Conservation (phyloP, 1,140 invertebrate species). For the Acyrthosiphon pisum region DNA sequence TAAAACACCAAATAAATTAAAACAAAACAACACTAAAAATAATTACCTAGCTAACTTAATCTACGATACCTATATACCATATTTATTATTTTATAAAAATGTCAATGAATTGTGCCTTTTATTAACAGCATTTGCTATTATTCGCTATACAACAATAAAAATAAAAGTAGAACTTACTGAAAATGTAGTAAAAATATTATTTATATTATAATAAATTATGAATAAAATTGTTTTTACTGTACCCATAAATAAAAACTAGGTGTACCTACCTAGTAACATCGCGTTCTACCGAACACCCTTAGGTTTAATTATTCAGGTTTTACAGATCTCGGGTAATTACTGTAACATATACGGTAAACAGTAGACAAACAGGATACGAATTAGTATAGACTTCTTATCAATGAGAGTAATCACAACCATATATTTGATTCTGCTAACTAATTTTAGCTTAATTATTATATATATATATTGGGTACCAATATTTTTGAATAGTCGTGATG, state of each 20-base stretch:
- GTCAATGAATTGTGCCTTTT: neutral
- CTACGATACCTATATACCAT: too few relatives aligned
- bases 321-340: neutral
- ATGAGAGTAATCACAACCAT: neutral
- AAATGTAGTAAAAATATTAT: too few relatives aligned
- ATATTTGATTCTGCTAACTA: neutral
- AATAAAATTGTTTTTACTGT: too few relatives aligned
- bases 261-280: too few relatives aligned
- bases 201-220: too few relatives aligned
- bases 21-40: neutral
- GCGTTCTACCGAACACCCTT: neutral
- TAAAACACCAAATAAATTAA: neutral
- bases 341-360: neutral
- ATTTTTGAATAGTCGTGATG: neutral
- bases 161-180: too few relatives aligned
- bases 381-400: too few relatives aligned
- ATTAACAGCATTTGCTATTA: too few relatives aligned
- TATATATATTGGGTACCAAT: too few relatives aligned
- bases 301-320: neutral
- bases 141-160: too few relatives aligned
- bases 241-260: too few relatives aligned
- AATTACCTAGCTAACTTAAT: neutral
- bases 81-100: neutral
- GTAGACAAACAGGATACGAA: neutral
- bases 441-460: neutral